Base-by-base conservation (phyloP, 2,888 invertebrate genomes). In the Limnephilus auricula region DNA sequence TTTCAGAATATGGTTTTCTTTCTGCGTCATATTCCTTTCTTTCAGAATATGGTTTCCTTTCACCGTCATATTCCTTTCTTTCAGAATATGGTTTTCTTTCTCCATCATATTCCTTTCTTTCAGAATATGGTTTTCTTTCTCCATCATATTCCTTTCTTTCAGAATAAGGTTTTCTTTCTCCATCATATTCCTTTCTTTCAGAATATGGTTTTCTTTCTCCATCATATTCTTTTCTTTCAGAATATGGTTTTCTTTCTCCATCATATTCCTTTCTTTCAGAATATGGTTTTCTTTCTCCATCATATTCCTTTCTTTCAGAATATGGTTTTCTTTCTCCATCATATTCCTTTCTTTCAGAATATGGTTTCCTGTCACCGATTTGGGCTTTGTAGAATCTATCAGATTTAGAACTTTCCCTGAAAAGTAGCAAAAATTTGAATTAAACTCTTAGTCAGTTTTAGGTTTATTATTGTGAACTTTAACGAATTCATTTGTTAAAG, bases 341-440 rank as follows among this genome's bases (percentile, higher is more conserved):
- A 30, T 45, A n/a, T 18, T 85, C 85, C 6, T 50, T 40, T 6
- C 85, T 85, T 45, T 45, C 85, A 13, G 45, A 85, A 79, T 40
- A 50, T 79, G 34, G 79, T 79, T 37, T 84, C 34, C 31, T 79
- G 25, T 79, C 40, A 34, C 37, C 25, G 78, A 31, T 32, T 45
- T 86, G 34, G 6, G 90, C 83, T 45, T 82, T 91, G 40, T 91
- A 50, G 65, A 82, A 91, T 82, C 83, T 50, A 40, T 91, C 91
- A 45, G 88, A 34, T 34, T 91, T 90, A 31, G 78, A 79, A 30
- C 79, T 86, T 37, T 91, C 91, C 80, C 89, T 91, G 82, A 89
- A 89, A 89, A n/a, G 9, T 65, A 9, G 25, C 65, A 65, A 65
- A 25, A 65, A 65, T 65, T n/a, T n/a, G n/a, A 65, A 65, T 65